phyloP scores from a whole-genome alignment of 2,113 vertebrate species.

The Gila orcuttii region DNA sequence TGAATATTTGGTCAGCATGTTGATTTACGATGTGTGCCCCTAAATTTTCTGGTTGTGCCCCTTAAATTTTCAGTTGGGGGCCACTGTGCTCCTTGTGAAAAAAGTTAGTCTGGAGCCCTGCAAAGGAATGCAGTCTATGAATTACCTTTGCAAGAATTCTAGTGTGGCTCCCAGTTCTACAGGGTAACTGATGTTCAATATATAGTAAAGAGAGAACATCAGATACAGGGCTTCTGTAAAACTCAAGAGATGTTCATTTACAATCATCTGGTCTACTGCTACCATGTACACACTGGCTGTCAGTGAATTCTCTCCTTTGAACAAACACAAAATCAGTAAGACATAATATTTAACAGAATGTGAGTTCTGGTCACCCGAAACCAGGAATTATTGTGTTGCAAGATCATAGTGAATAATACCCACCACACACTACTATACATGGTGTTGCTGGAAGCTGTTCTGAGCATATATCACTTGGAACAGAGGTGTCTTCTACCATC shows the following conservation, averaged over 20 bases:
- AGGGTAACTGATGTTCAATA: slow-evolving; percentile 36
- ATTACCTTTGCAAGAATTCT: slow-evolving; percentile 41
- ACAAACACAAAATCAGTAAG: slow-evolving; percentile 33
- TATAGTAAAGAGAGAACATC: slow-evolving; percentile 37
- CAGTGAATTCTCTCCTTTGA: slow-evolving; percentile 29
- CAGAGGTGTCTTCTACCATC: slow-evolving; percentile 8
- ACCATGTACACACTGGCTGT: slow-evolving; percentile 48
- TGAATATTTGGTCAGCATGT: too few relatives aligned
- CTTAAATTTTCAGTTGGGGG: too few relatives aligned
- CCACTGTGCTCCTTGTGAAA: too few relatives aligned
- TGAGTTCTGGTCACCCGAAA: not conserved
- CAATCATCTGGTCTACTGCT: slow-evolving; percentile 38
- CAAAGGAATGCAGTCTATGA: not conserved
- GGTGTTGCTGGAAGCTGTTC: slow-evolving; percentile 32
- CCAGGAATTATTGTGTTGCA: not conserved
- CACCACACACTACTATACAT: slow-evolving; percentile 44
- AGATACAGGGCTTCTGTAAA: slow-evolving; percentile 30
- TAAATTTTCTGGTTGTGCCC: too few relatives aligned
- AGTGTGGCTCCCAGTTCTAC: slow-evolving; percentile 34
- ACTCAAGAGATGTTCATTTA: slow-evolving; percentile 13
- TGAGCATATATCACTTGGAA: slow-evolving; percentile 22
- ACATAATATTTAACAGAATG: not conserved
- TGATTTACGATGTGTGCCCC: too few relatives aligned
- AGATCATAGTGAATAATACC: not conserved
- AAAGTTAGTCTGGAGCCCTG: too few relatives aligned